These are phyloP conservation scores for Rhagonycha fulva DNA, from an alignment of 2,888 invertebrate genomes.

Conservation along the genomic window DNA sequence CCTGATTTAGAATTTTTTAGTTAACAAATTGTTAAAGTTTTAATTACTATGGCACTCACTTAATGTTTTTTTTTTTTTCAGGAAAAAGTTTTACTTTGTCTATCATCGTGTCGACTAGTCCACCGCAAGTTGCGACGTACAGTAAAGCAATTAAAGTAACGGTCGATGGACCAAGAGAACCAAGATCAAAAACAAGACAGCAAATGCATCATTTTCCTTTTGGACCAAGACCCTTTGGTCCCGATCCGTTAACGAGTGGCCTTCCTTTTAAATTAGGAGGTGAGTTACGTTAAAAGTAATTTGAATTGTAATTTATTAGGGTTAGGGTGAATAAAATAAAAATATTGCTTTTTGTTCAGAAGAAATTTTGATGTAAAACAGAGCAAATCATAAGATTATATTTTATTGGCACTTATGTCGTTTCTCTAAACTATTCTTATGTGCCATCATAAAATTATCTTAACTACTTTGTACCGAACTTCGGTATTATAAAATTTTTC, in stretches of 20 bases:
- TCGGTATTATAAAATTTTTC: no score
- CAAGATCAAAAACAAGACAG: slow-evolving; percentile 89
- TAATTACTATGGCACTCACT: not conserved
- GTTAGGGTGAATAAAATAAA: not conserved
- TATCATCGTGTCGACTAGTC: slow-evolving; percentile 91
- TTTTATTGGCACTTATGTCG: not conserved
- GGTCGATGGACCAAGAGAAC: slow-evolving; percentile 97
- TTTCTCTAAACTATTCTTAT: not conserved
- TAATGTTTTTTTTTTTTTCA: slow-evolving; percentile 56
- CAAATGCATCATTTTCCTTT: slow-evolving; percentile 89
- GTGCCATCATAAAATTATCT: not conserved
- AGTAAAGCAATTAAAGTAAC: slow-evolving; percentile 99
- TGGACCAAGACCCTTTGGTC: slow-evolving; percentile 80
- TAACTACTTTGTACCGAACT: not conserved
- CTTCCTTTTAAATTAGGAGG: slow-evolving; percentile 86
- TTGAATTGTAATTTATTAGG: not conserved
- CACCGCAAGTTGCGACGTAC: slow-evolving; percentile 96
- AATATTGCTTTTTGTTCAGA: not conserved
- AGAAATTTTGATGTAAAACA: not conserved
- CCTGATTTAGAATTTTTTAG: not conserved
- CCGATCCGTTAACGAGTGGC: slow-evolving; percentile 77
- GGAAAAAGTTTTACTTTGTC: slow-evolving; percentile 97
- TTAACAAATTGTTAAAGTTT: not conserved
- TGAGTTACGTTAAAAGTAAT: slow-evolving; percentile 55
- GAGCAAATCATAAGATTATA: not conserved